A percentile compares a stretch with the other conserved stretches of the same genome.
These are phyloP conservation scores for Dolichotis patagonum DNA, from an alignment of 2,113 vertebrate genomes.

Conservation along the genomic window DNA sequence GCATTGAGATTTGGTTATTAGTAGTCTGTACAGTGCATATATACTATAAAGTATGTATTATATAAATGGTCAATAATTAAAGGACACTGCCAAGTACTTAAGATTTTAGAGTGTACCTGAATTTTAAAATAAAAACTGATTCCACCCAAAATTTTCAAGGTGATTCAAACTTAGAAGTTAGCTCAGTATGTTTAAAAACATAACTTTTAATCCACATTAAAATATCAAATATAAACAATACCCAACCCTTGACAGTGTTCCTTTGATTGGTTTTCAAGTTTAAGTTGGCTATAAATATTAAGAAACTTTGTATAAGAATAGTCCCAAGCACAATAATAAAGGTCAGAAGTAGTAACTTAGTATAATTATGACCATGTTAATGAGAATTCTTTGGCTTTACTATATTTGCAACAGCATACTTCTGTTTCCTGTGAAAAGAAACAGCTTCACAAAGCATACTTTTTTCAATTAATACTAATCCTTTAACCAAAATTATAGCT, in stretches of 20 bases:
- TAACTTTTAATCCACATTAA: conserved; percentile 33
- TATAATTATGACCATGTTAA: conserved; percentile 17
- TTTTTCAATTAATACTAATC: conserved; percentile 37
- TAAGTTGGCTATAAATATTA: conserved; percentile 36
- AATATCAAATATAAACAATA: conserved; percentile 53
- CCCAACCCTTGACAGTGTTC: conserved; percentile 41
- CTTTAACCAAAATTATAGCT: conserved; percentile 49
- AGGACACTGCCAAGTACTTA: conserved; percentile 73
- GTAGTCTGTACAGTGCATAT: conserved; percentile 11
- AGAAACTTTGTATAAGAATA: conserved; percentile 23
- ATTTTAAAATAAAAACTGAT: background rate
- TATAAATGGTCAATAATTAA: conserved; percentile 54
- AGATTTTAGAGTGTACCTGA: background rate
- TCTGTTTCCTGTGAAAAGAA: conserved; percentile 57
- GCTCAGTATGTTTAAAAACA: conserved; percentile 70
- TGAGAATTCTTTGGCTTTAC: conserved; percentile 7
- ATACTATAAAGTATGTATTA: conserved; percentile 14
- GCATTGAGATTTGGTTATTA: conserved; percentile 82
- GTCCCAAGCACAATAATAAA: background rate
- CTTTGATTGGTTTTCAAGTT: conserved; percentile 57
- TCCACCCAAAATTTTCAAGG: conserved; percentile 39
- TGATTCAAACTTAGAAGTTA: conserved; percentile 64
- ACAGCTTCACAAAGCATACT: conserved; percentile 10
- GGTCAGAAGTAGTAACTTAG: conserved; percentile 38
- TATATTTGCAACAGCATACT: conserved; percentile 31